Base-by-base conservation (phyloP, 2,113 vertebrate species). In the Sisor rabdophorus region DNA sequence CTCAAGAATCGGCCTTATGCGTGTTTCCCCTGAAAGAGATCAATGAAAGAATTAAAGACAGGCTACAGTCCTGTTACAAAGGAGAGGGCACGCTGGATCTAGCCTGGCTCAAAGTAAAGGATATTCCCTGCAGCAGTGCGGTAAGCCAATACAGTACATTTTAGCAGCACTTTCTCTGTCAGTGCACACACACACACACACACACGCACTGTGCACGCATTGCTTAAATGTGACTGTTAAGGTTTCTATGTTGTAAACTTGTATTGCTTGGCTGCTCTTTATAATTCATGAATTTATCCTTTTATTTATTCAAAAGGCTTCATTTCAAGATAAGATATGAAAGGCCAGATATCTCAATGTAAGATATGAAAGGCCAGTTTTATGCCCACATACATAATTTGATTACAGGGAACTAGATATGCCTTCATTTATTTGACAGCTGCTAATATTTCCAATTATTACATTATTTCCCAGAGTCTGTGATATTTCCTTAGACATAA, bases 101-200 rank as follows among this genome's bases (percentile, higher is more conserved):
- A 89, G 96, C 97, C 81, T 99, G 97, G 97, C 95, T 98, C 79
- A 99, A 98, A 88, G 96, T 98, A 85, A 98, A 98, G 89, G 96
- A 98, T 77, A 96, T 99, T 79, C 93, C 91, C 84, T 99, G 97
- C 92, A 97, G 96, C 92, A 97, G 96, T 0, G 96, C 97, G 91
- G 97, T 99, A 89, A 95, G 97, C 95, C 72, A 1, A 40, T 75
- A 16, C 2, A 12, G 48, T 61, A 60, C 20, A 55, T 28, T 15
- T 30, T 30, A 47, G 59, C 26, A 40, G 65, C 56, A 20, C 30
- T 54, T 55, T 32, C 76, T 58, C 32, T 56, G 50, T 24, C 52
- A 58, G 36, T 50, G 40, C 67, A 17, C 40, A 15, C 67, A 9
- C 32, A n/a, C 50, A 64, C 22, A 76, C 55, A 69, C 40, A 69